Conservation (phyloP, 2,888 invertebrate species). For the Scrobipalpa costella region DNA sequence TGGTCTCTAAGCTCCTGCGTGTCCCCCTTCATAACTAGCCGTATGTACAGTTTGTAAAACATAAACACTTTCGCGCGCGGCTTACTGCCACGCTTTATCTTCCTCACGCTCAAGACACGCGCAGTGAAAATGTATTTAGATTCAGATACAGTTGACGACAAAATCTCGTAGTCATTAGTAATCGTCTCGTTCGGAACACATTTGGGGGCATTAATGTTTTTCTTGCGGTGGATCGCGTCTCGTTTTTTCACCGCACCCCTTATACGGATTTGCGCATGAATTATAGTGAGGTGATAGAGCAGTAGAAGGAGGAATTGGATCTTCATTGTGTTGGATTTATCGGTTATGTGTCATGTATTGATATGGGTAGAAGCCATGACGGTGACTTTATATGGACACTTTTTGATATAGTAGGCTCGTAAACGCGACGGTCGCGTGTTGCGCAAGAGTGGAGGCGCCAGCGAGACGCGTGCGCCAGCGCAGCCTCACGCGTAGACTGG, state of each 20-base stretch:
- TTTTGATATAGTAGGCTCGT: constrained; percentile 58
- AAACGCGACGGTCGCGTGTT: constrained; percentile 60
- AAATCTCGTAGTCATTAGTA: constrained; percentile 80
- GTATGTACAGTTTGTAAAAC: constrained; percentile 72
- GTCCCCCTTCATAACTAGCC: constrained; percentile 71
- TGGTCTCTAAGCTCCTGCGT: constrained; percentile 66
- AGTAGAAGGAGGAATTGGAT: constrained; percentile 66
- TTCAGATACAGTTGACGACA: constrained; percentile 78
- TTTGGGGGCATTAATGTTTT: constrained; percentile 73
- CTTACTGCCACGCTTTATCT: constrained; percentile 69
- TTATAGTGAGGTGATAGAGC: constrained; percentile 60
- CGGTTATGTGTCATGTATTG: constrained; percentile 47
- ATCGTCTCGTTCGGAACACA: constrained; percentile 79
- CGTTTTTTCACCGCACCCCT: constrained; percentile 67
- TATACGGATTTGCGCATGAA: constrained; percentile 64
- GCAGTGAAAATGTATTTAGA: constrained; percentile 79
- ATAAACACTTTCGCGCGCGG: constrained; percentile 69
- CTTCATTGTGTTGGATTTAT: constrained; percentile 61
- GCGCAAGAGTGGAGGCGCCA: constrained; percentile 74
- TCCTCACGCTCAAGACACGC: constrained; percentile 72
- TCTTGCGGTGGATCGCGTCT: constrained; percentile 67
- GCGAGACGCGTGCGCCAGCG: constrained; percentile 78
- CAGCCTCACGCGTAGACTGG: constrained; percentile 77
- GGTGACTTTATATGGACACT: constrained; percentile 54
- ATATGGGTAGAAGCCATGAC: constrained; percentile 59